These are phyloP conservation scores for Notothenia coriiceps DNA, from an alignment of 2,113 vertebrate genomes.

Conservation along the genomic window DNA sequence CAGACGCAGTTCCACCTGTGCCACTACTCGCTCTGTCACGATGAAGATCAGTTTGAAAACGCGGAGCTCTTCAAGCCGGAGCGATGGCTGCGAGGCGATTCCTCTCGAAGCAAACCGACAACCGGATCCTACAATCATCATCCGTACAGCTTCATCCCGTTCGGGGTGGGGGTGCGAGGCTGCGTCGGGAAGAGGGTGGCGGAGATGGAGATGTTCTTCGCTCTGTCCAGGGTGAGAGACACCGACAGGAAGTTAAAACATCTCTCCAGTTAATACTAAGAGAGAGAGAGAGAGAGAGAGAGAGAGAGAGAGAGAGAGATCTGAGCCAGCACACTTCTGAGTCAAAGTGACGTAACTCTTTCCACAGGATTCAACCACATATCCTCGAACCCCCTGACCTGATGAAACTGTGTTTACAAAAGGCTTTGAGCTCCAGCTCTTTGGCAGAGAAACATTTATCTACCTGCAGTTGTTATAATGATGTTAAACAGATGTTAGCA, in stretches of 20 bases:
- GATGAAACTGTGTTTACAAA: too few relatives aligned
- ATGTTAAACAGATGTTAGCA: too few relatives aligned
- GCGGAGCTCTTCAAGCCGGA: constrained; percentile 77
- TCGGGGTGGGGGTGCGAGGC: constrained; percentile 84
- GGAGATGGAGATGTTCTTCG: constrained; percentile 87
- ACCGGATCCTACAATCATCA: constrained; percentile 72
- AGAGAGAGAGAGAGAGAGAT: background rate
- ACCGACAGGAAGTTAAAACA: too few relatives aligned
- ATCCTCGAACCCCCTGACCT: too few relatives aligned
- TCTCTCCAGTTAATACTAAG: too few relatives aligned
- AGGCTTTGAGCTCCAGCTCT: too few relatives aligned
- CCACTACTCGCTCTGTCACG: constrained; percentile 79
- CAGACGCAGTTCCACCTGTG: constrained; percentile 85
- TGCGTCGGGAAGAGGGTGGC: constrained; percentile 87
- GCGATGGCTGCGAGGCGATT: constrained; percentile 76
- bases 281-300: background rate
- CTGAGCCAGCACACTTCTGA: too few relatives aligned
- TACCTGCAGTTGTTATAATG: too few relatives aligned
- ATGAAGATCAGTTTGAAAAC: constrained; percentile 72
- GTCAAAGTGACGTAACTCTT: too few relatives aligned
- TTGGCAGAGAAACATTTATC: too few relatives aligned
- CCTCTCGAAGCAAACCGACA: background rate
- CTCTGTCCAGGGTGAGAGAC: constrained; percentile 79
- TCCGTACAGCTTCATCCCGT: constrained; percentile 87
- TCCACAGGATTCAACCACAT: too few relatives aligned